phyloP scores from a whole-genome alignment of 2,888 invertebrate species.

The Crepidodera aurea region DNA sequence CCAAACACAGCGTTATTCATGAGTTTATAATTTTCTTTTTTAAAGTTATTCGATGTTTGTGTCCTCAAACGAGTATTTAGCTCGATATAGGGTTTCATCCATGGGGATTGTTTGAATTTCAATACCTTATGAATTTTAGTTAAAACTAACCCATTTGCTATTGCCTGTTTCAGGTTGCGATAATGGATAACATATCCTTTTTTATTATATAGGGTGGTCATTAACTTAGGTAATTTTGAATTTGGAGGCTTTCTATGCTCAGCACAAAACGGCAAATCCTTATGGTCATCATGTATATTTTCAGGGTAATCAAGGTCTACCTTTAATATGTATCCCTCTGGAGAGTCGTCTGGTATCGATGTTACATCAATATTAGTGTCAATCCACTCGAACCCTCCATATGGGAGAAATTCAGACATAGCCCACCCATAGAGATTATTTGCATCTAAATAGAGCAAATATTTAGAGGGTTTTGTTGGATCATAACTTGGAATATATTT shows the following conservation, averaged over 20 bases:
- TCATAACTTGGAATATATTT: conserved; percentile 30
- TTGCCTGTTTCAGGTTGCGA: no score
- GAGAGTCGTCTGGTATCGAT: conserved; percentile 24
- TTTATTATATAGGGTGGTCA: no score
- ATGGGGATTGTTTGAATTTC: conserved; percentile 35
- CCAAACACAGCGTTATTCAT: no score
- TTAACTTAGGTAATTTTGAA: conserved; percentile 39
- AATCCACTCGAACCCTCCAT: conserved; percentile 26
- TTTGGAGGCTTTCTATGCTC: conserved; percentile 38
- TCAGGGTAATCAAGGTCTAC: no score
- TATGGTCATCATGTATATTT: no score
- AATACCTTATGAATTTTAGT: no score
- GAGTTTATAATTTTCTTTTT: no score
- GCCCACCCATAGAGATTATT: conserved; percentile 43
- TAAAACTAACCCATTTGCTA: no score
- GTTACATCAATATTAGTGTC: conserved; percentile 30
- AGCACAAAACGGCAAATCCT: no score
- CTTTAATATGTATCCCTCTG: conserved; percentile 44
- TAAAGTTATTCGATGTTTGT: conserved; percentile 28
- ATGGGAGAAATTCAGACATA: conserved; percentile 47
- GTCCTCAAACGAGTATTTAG: conserved; percentile 50
- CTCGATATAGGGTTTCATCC: conserved; percentile 56
- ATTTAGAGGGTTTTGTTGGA: background rate
- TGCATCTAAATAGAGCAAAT: conserved; percentile 19
- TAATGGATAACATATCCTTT: no score